Base-by-base conservation (phyloP, 2,797 vertebrate species). In the Spatula clypeata region DNA sequence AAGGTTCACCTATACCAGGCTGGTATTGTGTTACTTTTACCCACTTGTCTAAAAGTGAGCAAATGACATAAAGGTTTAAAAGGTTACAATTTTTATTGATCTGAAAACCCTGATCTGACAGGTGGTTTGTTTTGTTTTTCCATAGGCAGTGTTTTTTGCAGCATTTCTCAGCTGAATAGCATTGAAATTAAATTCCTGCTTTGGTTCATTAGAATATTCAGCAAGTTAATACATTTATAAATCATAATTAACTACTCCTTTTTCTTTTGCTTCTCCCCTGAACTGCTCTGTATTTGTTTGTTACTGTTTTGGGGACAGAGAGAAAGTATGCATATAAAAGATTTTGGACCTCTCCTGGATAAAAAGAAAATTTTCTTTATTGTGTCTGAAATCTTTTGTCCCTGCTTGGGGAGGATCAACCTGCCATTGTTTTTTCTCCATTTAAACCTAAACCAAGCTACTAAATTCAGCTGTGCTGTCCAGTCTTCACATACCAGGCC, bases 201-300 rank as follows among this genome's bases (percentile, higher is more conserved):
- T 94, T 90, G 53, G 57, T 96, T 97, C 31, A 36, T 97, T 96
- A 96, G 86, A 97, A 96, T 95, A 94, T 95, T 97, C 92, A 96
- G 88, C 69, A 93, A 85, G 61, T 93, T 94, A 97, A 97, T 97
- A 95, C 62, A 92, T 97, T 97, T 96, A 95, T 96, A 97, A 97
- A 97, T 96, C 88, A 94, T 86, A 96, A 98, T 97, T 97, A 97
- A 95, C 81, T 84, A 92, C 71, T 69, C n/a, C 65, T 96, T 95
- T 97, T 82, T 92, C 61, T 95, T 96, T 97, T 74, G 17, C 81
- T 94, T 88, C 82, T 92, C 79, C 93, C 95, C 82, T 64, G 92
- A 96, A 91, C 93, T 95, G 87, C 70, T 97, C 97, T 97, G 79
- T 71, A 93, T 96, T 57, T 60, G 24, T 83, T 95, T 81, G 21